Evolutionary conservation across 2,113 vertebrate species (phyloP).

Genomic region (Rhagologus leucostigma): DNA sequence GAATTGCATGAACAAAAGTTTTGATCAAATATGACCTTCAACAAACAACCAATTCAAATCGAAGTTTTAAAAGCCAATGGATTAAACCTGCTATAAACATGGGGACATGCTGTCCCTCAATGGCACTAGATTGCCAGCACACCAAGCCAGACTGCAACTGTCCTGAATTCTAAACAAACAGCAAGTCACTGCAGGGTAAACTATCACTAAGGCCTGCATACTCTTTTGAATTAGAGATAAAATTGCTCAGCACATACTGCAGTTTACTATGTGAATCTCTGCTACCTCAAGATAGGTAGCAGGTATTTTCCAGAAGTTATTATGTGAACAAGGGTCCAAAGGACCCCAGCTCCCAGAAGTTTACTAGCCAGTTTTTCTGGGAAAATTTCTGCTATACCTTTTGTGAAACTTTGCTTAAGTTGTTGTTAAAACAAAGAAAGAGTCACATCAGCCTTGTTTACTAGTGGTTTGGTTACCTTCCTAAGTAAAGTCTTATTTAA

Average conservation of each 20-base stretch:
- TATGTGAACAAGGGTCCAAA: not conserved
- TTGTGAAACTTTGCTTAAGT: not conserved
- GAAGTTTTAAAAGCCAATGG: not conserved
- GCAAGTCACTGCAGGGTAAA: not conserved
- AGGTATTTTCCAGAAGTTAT: not conserved
- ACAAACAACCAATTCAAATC: not conserved
- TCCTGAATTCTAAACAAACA: not conserved
- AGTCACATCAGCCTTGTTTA: not conserved
- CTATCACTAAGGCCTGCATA: not conserved
- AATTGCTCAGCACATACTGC: not conserved
- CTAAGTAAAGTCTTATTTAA: not conserved
- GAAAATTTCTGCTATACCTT: not conserved
- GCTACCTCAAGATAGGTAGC: not conserved
- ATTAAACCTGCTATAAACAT: not conserved
- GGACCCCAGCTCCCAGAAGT: not conserved
- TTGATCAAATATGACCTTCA: slow-evolving; percentile 40
- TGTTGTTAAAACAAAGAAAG: not conserved
- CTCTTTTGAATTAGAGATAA: not conserved
- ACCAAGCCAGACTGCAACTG: not conserved
- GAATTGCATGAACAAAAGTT: not conserved
- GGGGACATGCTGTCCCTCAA: not conserved
- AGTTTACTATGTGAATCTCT: not conserved
- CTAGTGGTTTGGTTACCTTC: not conserved
- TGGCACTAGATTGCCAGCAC: not conserved
- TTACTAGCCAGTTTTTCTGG: not conserved